Evolutionary conservation across 1,140 invertebrate genomes (phyloP).

Genomic region (Zaprionus kolodkinae): DNA sequence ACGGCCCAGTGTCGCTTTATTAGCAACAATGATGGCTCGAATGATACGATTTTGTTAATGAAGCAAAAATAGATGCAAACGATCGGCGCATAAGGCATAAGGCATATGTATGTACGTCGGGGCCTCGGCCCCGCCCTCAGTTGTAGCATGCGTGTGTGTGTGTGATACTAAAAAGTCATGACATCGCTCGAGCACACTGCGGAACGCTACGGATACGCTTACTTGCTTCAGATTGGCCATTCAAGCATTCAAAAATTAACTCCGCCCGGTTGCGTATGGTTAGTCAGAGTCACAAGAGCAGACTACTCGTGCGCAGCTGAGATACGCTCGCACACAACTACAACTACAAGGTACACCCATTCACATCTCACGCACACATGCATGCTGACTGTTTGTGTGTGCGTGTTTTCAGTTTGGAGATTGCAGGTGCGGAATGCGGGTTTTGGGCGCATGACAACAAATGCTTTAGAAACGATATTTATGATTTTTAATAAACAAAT

Average conservation of each 20-base stretch:
- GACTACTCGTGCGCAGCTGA: constrained; percentile 60
- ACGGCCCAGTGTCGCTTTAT: constrained; percentile 66
- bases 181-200: constrained; percentile 79
- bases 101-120: constrained; percentile 9
- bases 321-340: constrained; percentile 46
- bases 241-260: constrained; percentile 84
- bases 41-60: constrained; percentile 81
- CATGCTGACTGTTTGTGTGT: not conserved
- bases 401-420: not conserved
- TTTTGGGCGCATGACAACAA: not conserved
- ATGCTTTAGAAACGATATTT: not conserved
- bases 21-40: constrained; percentile 68
- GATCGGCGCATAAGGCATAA: constrained; percentile 39
- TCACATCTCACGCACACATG: constrained; percentile 30
- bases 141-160: constrained; percentile 37
- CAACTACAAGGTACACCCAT: constrained; percentile 31
- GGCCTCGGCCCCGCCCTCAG: constrained; percentile 64
- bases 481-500: too few species aligned
- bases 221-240: constrained; percentile 84
- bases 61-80: constrained; percentile 80
- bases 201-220: constrained; percentile 84
- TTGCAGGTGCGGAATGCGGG: constrained; percentile 26
- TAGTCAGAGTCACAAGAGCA: constrained; percentile 70
- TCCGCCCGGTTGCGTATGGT: constrained; percentile 83
- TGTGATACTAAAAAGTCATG: constrained; percentile 83